These are phyloP conservation scores for Thalpophila matura DNA, from an alignment of 2,888 invertebrate species.

Conservation along the genomic window DNA sequence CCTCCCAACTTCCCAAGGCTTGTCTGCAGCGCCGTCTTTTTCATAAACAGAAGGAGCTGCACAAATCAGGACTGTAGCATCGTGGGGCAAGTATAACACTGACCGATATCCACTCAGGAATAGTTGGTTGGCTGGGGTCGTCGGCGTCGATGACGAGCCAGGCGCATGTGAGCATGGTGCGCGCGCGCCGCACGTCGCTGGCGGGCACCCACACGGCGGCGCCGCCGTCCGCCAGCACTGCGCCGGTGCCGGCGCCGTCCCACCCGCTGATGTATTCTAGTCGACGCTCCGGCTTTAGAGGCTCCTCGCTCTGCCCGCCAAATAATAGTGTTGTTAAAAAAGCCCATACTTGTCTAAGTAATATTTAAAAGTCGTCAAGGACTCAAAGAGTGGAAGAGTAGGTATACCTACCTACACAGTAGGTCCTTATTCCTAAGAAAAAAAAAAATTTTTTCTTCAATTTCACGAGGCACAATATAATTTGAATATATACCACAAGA, in stretches of 20 bases:
- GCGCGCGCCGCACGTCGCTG: slow-evolving; percentile 96
- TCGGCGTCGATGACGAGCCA: slow-evolving; percentile 97
- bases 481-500: too few relatives aligned
- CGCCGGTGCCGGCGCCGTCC: slow-evolving; percentile 94
- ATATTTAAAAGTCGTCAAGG: too few relatives aligned
- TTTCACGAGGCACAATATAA: too few relatives aligned
- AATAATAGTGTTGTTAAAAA: background rate
- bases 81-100: slow-evolving; percentile 39
- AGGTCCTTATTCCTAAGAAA: too few relatives aligned
- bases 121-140: slow-evolving; percentile 90
- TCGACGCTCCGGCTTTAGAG: slow-evolving; percentile 94
- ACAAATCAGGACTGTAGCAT: too few relatives aligned
- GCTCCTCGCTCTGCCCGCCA: slow-evolving; percentile 93
- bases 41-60: too few relatives aligned
- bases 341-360: too few relatives aligned
- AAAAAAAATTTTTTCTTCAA: too few relatives aligned
- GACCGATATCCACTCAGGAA: slow-evolving; percentile 93
- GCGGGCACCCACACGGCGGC: slow-evolving; percentile 97
- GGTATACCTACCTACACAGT: too few relatives aligned
- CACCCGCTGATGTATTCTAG: slow-evolving; percentile 95
- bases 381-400: too few relatives aligned
- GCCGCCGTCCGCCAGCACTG: slow-evolving; percentile 94
- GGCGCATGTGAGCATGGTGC: slow-evolving; percentile 95
- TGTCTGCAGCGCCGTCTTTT: too few relatives aligned
- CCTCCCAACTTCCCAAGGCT: too few relatives aligned